Percentiles rank a stretch among this genome's conserved stretches.
Evolutionary conservation across 2,113 vertebrate species (phyloP).

Genomic region (Syngnathus scovelli): DNA sequence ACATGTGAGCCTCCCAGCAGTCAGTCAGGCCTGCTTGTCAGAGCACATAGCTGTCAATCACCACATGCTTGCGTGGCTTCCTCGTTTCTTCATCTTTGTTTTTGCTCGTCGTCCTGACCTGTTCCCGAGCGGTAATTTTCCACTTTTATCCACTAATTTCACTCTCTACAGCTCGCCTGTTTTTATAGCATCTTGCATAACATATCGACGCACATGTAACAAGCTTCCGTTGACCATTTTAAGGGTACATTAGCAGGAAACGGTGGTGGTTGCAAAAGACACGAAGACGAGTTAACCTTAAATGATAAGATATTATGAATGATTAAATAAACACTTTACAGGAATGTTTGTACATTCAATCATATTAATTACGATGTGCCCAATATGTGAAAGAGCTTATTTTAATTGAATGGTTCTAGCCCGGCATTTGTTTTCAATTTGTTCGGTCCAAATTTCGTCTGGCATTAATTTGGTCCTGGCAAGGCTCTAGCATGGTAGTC

Average conservation of each 20-base stretch:
- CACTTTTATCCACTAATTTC: not conserved
- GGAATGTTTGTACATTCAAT: not conserved
- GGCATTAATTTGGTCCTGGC: not conserved
- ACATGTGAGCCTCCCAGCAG: slow-evolving; percentile 20
- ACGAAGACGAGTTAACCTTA: not conserved
- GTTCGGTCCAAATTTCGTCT: not conserved
- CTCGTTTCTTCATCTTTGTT: slow-evolving; percentile 12
- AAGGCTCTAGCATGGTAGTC: no score
- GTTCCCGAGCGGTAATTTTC: not conserved
- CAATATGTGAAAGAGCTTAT: not conserved
- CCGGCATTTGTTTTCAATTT: not conserved
- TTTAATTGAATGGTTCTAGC: not conserved
- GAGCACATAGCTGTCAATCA: slow-evolving; percentile 48
- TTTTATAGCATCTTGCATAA: not conserved
- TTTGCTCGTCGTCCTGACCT: slow-evolving; percentile 10
- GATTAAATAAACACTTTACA: not conserved
- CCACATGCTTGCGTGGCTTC: slow-evolving; percentile 28
- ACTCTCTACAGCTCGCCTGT: not conserved
- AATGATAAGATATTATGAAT: not conserved
- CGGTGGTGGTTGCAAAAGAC: not conserved
- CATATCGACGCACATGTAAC: not conserved
- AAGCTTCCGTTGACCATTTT: not conserved
- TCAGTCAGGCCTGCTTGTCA: slow-evolving; percentile 39
- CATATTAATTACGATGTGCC: not conserved
- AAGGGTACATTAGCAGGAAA: not conserved